Evolutionary conservation across 1,140 invertebrate species (phyloP), one percentile per base, ranked within the genome.

Genomic region (Thaumatotibia leucotreta): DNA sequence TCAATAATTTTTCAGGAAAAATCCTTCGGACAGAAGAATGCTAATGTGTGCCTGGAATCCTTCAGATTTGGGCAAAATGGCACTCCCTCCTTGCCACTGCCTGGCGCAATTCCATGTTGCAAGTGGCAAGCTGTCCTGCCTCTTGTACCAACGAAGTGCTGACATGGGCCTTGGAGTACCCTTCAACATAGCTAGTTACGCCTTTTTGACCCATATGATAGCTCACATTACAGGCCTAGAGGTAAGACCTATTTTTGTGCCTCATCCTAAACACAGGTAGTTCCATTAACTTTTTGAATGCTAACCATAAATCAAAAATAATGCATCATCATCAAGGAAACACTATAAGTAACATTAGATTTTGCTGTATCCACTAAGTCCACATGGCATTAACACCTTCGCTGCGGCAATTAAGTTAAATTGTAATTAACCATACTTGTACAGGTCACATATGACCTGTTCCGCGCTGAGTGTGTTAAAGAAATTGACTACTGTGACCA

Each of bases 91-190:
- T 0, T 99, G 99, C 83, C 99, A 99, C 89, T 97, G 96, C 81
- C 89, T 99, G 4, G 95, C 95, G 0, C 98, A 99, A 86, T 99
- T 99, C 91, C 98, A 97, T 92, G 98, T 99, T 0, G 93, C 94
- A 0, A 93, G 97, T 89, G 95, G 95, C 10, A 92, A 95, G 77
- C 83, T 97, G 0, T 98, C 97, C 2, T 99, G 98, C 84, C 95
- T 98, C 77, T 86, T 99, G 67, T 99, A 99, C 87, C 99, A 99
- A 91, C 93, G 99, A 79, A 99, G 98, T 69, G 98, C 97, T 14
- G 99, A 99, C 90, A 97, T 99, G 95, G 98, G 98, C 5, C 91
- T 99, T 1, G 99, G 99, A 20, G 98, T 99, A 1, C 99, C 99
- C 17, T 99, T 99, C 83, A 99, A 99, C 86, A 99, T 99, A 78